phyloP scores from a whole-genome alignment of 2,113 vertebrate genomes.

The Lophius piscatorius region DNA sequence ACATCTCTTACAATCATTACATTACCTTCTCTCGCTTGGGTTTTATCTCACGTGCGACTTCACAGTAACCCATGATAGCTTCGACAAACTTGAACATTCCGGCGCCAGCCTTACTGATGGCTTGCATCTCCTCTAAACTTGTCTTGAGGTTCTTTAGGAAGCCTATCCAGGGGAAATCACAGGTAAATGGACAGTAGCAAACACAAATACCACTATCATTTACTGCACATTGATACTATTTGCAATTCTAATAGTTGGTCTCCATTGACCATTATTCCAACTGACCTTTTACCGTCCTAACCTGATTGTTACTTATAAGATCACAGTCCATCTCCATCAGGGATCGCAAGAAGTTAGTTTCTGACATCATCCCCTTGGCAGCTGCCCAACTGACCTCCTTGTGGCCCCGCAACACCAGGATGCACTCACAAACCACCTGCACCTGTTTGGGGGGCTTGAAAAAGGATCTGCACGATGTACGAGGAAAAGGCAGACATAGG shows the following conservation, averaged over 20 bases:
- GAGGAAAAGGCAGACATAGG: constrained; percentile 1
- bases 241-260: not conserved
- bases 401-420: constrained; percentile 91
- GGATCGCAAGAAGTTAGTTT: constrained; percentile 89
- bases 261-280: not conserved
- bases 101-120: constrained; percentile 91
- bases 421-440: constrained; percentile 93
- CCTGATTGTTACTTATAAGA: constrained; percentile 80
- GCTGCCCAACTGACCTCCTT: constrained; percentile 93
- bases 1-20: not conserved
- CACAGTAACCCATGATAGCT: constrained; percentile 93
- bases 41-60: constrained; percentile 89
- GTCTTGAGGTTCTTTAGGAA: constrained; percentile 89
- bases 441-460: constrained; percentile 95
- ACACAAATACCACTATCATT: not conserved
- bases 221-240: not conserved
- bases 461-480: constrained; percentile 84
- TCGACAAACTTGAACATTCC: constrained; percentile 97
- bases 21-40: constrained; percentile 94
- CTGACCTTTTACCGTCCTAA: constrained; percentile 88
- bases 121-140: constrained; percentile 89
- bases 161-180: constrained; percentile 74
- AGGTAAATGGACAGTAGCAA: constrained; percentile 4
- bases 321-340: constrained; percentile 94
- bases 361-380: constrained; percentile 97